Evolutionary conservation across 2,888 invertebrate genomes (phyloP), one percentile per base, ranked within the genome.

Genomic region (Drosophila neotestacea): DNA sequence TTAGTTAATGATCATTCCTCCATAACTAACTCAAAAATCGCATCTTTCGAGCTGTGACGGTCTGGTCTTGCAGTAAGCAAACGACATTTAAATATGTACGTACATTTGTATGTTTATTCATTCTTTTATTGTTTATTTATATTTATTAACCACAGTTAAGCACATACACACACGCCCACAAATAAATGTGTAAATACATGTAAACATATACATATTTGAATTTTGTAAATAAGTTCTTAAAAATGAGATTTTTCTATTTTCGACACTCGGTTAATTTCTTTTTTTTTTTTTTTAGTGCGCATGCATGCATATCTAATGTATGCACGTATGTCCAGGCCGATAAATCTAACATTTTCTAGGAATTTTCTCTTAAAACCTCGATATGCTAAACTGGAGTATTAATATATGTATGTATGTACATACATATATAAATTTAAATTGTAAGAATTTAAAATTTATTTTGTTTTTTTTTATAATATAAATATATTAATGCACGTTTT

Each of bases 401-500:
- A 32, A 6, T 32, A 9, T 22, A 36, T 10, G 34, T 50, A 11
- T 4, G 3, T 28, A 39, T 7, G n/a, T 28, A 32, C 7, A 39
- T 27, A 44, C 27, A 11, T 39, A 30, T 9, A 32, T 32, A 32
- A 9, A 32, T 22, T 34, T 44, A 56, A 56, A 27, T 62, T 22
- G 38, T 28, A 44, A 51, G 36, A 68, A 39, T 48, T 69, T 54
- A 5, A 28, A 42, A 42, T 55, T 41, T 4, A 30, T 52, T 47
- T 54, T 39, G n/a, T 16, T 22, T 22, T 22, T 22, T 51, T 9
- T 13, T 30, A 48, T 70, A 36, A 27, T 54, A 42, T 28, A 36
- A 47, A 60, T 47, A 41, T 46, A 62, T 52, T 42, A 63, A 63
- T 46, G 55, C 56, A 63, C 55, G 46, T 56, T 39, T 56, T 56